Base-by-base conservation (phyloP, 2,797 vertebrate genomes). In the Gouania willdenowi region DNA sequence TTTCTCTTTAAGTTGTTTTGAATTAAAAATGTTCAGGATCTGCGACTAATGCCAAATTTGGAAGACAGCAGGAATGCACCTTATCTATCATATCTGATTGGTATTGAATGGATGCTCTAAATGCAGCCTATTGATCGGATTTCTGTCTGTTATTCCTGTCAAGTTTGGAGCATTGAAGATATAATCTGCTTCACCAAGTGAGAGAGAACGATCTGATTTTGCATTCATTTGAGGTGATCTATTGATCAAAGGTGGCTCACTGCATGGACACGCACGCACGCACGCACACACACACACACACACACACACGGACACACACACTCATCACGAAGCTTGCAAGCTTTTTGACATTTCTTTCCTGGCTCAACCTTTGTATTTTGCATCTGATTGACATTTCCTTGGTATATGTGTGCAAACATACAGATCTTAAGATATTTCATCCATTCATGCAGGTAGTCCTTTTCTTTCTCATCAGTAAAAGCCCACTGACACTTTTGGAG, bases 371-470 rank as follows among this genome's bases (percentile, higher is more conserved):
- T 70, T 62, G 75, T 71, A 51, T 79, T 80, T 79, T 71, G 78
- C 79, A 85, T 86, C 76, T 70, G 71, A 83, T 85, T 85, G 81
- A 84, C 79, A 85, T 86, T 85, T 86, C 47, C 41, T 26, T 18
- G 38, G 38, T 53, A 52, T 66, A 68, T 72, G 21, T 52, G 58
- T 79, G 76, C 83, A 81, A 81, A 85, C 77, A 81, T 26, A 52
- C n/a, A 39, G 65, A 44, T 70, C 46, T 72, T 78, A 71, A 82
- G 71, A 62, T 66, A 73, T 77, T 68, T 69, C 59, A 53, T 73
- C 68, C 62, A 52, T 80, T 77, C 71, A 55, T 63, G 69, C 44
- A 50, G 55, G 69, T 69, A 57, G 68, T 65, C 35, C 49, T 41
- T 41, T 48, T 51, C 31, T 32, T 47, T 71, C 50, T 67, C 52